phyloP scores from a whole-genome alignment of 2,888 invertebrate species.

The Eupithecia subumbrata region DNA sequence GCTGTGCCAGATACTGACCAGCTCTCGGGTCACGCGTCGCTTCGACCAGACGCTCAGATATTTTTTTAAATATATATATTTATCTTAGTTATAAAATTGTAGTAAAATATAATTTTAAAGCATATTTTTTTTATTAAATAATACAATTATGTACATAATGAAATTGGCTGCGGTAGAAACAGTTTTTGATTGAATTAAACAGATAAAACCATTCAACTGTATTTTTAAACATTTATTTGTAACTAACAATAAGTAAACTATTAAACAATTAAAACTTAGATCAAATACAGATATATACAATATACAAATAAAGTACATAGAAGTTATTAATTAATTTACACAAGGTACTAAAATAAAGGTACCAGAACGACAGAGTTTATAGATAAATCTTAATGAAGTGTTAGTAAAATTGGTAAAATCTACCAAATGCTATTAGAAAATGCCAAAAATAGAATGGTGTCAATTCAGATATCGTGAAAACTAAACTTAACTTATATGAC shows the following conservation, averaged over 20 bases:
- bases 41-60: no score
- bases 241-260: constrained; percentile 8
- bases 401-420: background rate
- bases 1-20: no score
- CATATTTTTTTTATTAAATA: no score
- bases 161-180: background rate
- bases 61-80: no score
- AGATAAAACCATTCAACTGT: background rate
- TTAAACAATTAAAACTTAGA: constrained; percentile 6
- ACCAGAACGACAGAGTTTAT: background rate
- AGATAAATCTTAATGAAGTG: background rate
- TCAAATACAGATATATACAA: no score
- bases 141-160: no score
- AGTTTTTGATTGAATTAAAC: background rate
- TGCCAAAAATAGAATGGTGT: background rate
- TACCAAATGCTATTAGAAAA: constrained; percentile 15
- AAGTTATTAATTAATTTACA: background rate
- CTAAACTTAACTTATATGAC: no score
- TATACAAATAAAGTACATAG: background rate
- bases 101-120: no score
- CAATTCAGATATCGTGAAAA: no score
- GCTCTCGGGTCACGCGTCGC: no score
- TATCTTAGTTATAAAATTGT: no score
- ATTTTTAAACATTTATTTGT: constrained; percentile 11
- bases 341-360: background rate